phyloP scores from a whole-genome alignment of 2,113 vertebrate genomes.

The Laterallus jamaicensis region DNA sequence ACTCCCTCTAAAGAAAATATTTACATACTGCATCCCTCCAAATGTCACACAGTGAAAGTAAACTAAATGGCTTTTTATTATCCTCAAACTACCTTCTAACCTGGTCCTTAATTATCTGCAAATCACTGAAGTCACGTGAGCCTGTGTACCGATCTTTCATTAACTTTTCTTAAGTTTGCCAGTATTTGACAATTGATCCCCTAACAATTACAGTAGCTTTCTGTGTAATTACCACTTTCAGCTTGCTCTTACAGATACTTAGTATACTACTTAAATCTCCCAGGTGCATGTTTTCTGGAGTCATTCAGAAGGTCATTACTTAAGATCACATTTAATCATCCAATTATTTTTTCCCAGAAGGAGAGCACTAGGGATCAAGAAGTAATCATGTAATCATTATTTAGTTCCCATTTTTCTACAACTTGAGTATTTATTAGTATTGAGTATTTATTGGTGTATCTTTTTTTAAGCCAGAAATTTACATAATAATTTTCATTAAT shows the following conservation, averaged over 20 bases:
- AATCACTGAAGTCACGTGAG: slow-evolving; percentile 7
- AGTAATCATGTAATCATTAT: neutral
- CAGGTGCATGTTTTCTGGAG: slow-evolving; percentile 20
- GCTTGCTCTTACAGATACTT: slow-evolving; percentile 19
- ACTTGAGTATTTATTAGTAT: neutral
- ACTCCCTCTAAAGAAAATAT: neutral
- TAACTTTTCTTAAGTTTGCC: slow-evolving; percentile 24
- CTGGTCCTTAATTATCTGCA: slow-evolving; percentile 5
- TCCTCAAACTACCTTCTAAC: neutral
- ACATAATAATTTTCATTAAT: neutral
- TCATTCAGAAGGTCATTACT: slow-evolving; percentile 49
- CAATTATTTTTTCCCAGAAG: slow-evolving; percentile 45
- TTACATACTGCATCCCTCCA: neutral
- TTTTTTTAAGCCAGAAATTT: slow-evolving; percentile 20
- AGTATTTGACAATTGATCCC: slow-evolving; percentile 53
- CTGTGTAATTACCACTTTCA: slow-evolving; percentile 35
- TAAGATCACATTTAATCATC: slow-evolving; percentile 47
- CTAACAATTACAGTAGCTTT: slow-evolving; percentile 51
- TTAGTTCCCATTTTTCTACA: slow-evolving; percentile 24
- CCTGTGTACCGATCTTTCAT: slow-evolving; percentile 11
- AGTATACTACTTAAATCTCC: slow-evolving; percentile 37
- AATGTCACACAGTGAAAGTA: neutral
- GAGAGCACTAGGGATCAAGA: neutral
- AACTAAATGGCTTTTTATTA: neutral
- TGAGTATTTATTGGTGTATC: neutral